Percentiles rank a stretch among this genome's conserved stretches.
phyloP scores from a whole-genome alignment of 1,140 invertebrate species.

The Proales similis region DNA sequence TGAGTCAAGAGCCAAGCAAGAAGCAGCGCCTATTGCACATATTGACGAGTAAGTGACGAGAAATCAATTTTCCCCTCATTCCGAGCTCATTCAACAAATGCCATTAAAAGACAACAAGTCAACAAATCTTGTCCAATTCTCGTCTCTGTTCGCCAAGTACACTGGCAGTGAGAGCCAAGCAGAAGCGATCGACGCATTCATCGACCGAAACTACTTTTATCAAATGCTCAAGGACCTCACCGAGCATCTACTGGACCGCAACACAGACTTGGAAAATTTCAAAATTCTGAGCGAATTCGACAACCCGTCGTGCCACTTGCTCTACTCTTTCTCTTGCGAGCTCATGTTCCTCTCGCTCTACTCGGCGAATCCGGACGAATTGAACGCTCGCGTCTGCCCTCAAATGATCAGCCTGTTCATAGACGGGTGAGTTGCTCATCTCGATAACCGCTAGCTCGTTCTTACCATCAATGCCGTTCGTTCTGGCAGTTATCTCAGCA shows the following conservation, averaged over 20 bases:
- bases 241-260: not conserved
- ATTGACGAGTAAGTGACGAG: not conserved
- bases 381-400: conserved; percentile 1
- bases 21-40: conserved; percentile 31
- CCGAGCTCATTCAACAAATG: not conserved
- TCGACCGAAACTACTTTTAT: conserved; percentile 28
- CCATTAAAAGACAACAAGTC: conserved; percentile 3
- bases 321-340: conserved; percentile 13
- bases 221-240: conserved; percentile 3
- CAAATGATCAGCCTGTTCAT: conserved; percentile 30
- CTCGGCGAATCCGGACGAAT: not conserved
- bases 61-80: not conserved
- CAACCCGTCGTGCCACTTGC: conserved; percentile 35
- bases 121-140: not conserved
- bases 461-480: not conserved
- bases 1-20: conserved; percentile 1
- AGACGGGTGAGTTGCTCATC: conserved; percentile 5
- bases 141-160: not conserved
- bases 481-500: too few species aligned
- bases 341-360: conserved; percentile 16
- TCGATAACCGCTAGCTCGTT: not conserved
- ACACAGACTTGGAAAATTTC: conserved; percentile 11
- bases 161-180: too few species aligned
- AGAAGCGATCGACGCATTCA: too few species aligned
- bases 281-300: conserved; percentile 29